Conservation (phyloP, 1,140 invertebrate species). For the Cydia splendana region DNA sequence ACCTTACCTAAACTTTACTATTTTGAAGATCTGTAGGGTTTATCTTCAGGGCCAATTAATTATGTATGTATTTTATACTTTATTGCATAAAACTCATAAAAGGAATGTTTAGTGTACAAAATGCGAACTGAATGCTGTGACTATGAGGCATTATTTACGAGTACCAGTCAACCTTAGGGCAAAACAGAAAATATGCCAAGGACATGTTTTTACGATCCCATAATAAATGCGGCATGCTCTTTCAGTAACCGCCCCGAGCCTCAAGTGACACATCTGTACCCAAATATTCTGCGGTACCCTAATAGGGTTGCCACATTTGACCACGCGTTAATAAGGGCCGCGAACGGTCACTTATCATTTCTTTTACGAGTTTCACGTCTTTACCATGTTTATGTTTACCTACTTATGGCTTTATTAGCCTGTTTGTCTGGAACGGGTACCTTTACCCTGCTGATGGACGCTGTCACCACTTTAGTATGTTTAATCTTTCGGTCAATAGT, state of each 20-base stretch:
- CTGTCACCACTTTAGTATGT: not conserved
- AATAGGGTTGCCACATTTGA: constrained; percentile 7
- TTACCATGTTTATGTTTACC: constrained; percentile 22
- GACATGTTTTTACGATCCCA: not conserved
- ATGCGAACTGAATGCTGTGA: no score
- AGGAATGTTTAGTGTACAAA: no score
- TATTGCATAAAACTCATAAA: no score
- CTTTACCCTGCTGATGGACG: not conserved
- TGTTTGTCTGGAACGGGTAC: not conserved
- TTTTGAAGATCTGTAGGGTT: no score
- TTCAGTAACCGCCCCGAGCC: not conserved
- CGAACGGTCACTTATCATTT: not conserved
- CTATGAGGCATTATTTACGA: no score
- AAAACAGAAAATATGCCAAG: no score
- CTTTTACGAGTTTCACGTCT: constrained; percentile 13
- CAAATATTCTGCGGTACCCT: constrained; percentile 2
- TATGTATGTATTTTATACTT: no score
- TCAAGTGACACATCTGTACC: not conserved
- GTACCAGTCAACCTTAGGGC: no score
- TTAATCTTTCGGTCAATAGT: not conserved
- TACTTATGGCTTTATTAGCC: not conserved
- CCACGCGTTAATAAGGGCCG: not conserved
- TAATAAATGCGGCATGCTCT: not conserved
- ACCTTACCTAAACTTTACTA: no score
- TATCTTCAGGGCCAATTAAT: no score